Conservation (phyloP, 2,113 vertebrate genomes). For the Cochlearius cochlearius region DNA sequence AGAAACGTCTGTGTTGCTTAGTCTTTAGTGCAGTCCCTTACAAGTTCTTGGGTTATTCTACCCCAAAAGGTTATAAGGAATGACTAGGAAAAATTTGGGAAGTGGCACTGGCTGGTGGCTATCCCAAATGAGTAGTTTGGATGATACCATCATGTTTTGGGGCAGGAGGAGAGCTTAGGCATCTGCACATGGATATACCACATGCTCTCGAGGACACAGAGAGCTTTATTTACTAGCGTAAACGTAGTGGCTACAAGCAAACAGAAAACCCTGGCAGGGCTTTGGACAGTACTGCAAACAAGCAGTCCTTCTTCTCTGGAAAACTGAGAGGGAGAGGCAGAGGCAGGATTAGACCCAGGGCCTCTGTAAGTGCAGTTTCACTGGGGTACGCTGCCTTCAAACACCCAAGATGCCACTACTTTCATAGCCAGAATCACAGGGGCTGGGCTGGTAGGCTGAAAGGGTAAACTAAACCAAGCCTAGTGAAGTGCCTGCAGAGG, state of each 20-base stretch:
- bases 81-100: not conserved
- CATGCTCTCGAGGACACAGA: not conserved
- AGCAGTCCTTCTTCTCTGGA: not conserved
- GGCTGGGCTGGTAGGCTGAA: not conserved
- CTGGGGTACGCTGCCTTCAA: not conserved
- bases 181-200: not conserved
- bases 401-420: not conserved
- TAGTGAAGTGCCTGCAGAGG: not conserved
- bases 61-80: not conserved
- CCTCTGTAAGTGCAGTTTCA: not conserved
- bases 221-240: not conserved
- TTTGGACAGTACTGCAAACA: not conserved
- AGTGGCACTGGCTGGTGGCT: not conserved
- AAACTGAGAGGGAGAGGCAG: not conserved
- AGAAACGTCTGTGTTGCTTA: not conserved
- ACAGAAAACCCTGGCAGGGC: not conserved
- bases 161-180: not conserved
- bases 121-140: not conserved
- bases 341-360: not conserved
- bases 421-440: not conserved
- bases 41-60: not conserved
- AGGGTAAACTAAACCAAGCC: not conserved
- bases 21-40: not conserved
- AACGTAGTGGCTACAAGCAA: not conserved
- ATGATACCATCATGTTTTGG: not conserved